Percentiles rank a stretch among this genome's conserved stretches.
phyloP scores from a whole-genome alignment of 30 jellyfish, hydroid and myxozoan species.

The Aurelia aurita complex sp. Pacific region DNA sequence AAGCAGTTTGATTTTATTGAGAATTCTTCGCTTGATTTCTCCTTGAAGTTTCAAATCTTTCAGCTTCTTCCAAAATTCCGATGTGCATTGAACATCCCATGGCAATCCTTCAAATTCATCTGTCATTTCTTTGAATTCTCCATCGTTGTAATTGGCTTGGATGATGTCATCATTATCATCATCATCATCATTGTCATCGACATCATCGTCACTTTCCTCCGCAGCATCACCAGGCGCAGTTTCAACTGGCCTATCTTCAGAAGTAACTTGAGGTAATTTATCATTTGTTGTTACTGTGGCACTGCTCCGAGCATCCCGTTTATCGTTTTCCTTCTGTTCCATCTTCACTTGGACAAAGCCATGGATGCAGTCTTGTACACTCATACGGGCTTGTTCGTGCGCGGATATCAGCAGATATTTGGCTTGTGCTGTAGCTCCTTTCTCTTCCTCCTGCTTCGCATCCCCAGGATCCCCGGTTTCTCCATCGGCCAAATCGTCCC shows the following conservation, averaged over 20 bases:
- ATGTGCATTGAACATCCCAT: constrained; percentile 89
- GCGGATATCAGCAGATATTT: background rate
- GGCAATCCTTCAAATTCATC: constrained; percentile 69
- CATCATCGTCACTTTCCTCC: background rate
- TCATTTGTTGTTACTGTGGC: no score
- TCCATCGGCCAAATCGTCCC: no score
- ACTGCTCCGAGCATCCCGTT: no score
- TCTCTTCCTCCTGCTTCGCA: no score
- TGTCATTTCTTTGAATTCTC: background rate
- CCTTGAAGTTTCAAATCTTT: constrained; percentile 38
- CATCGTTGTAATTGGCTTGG: background rate
- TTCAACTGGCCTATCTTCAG: no score
- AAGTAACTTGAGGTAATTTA: no score
- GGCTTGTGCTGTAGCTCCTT: background rate
- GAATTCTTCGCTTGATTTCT: constrained; percentile 32
- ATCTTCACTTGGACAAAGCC: background rate
- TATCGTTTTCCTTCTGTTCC: background rate
- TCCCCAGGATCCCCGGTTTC: no score
- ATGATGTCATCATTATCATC: constrained; percentile 2
- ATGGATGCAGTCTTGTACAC: background rate
- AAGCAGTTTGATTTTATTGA: constrained; percentile 45
- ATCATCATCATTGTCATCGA: background rate
- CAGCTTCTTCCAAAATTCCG: constrained; percentile 69
- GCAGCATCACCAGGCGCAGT: no score
- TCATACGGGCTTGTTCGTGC: background rate